phyloP scores from a whole-genome alignment of 2,888 invertebrate genomes.

The Epinotia demarniana region DNA sequence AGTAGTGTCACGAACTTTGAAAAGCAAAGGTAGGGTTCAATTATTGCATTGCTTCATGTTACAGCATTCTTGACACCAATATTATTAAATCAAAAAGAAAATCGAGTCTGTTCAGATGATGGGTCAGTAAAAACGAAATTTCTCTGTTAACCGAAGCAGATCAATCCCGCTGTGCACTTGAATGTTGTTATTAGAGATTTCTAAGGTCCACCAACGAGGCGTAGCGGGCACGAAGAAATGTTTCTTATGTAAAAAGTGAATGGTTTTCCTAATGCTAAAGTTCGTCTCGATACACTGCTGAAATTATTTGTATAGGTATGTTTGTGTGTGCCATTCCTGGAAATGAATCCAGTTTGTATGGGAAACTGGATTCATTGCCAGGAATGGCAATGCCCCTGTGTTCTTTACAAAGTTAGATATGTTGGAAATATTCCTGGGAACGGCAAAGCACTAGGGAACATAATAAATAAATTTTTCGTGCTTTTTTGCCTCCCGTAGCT shows the following conservation, averaged over 20 bases:
- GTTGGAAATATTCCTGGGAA: no score
- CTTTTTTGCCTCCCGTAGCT: background rate
- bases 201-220: conserved; percentile 39
- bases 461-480: no score
- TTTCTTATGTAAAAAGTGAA: conserved; percentile 10
- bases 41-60: background rate
- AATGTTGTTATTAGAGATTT: conserved; percentile 33
- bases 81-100: background rate
- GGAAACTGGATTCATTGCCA: no score
- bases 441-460: no score
- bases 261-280: background rate
- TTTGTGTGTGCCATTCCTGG: no score
- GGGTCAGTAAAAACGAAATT: conserved; percentile 32
- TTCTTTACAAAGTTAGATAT: no score
- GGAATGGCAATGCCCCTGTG: no score
- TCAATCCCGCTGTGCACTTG: conserved; percentile 35
- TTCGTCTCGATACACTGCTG: no score
- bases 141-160: conserved; percentile 32
- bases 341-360: no score
- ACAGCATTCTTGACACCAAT: background rate
- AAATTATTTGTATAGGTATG: no score
- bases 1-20: no score
- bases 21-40: background rate
- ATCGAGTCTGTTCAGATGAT: conserved; percentile 18
- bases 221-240: conserved; percentile 20